phyloP scores from a whole-genome alignment of 2,113 vertebrate genomes.

The Entomyzon cyanotis region DNA sequence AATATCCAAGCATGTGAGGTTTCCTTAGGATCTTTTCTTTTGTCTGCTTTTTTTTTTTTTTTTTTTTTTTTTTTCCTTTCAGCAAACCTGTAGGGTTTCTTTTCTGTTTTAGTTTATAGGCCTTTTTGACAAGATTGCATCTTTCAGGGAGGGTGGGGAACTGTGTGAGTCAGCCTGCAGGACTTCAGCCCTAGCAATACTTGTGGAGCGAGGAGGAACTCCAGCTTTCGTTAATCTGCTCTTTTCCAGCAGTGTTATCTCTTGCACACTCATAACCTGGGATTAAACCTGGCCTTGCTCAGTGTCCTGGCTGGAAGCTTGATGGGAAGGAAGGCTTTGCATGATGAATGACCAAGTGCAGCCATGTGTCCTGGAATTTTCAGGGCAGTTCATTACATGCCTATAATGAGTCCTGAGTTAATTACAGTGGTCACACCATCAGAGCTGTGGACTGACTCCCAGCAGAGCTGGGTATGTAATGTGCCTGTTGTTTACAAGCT shows the following conservation, averaged over 20 bases:
- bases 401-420: not conserved
- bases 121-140: not conserved
- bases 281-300: not conserved
- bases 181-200: not conserved
- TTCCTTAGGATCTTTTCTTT: not conserved
- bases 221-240: not conserved
- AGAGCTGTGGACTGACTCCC: not conserved
- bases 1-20: not conserved
- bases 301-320: not conserved
- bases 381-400: not conserved
- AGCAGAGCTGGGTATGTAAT: not conserved
- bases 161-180: constrained; percentile 21
- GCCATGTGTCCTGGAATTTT: not conserved
- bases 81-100: not conserved
- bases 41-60: fast-evolving
- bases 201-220: not conserved
- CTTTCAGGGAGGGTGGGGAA: not conserved
- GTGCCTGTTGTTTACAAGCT: not conserved
- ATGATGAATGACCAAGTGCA: not conserved
- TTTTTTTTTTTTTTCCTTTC: not conserved
- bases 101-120: not conserved
- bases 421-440: not conserved
- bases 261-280: not conserved
- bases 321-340: not conserved
- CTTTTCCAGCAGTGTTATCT: not conserved